These are phyloP conservation scores for Psittacus erithacus DNA, from an alignment of 2,113 vertebrate genomes.

Conservation along the genomic window DNA sequence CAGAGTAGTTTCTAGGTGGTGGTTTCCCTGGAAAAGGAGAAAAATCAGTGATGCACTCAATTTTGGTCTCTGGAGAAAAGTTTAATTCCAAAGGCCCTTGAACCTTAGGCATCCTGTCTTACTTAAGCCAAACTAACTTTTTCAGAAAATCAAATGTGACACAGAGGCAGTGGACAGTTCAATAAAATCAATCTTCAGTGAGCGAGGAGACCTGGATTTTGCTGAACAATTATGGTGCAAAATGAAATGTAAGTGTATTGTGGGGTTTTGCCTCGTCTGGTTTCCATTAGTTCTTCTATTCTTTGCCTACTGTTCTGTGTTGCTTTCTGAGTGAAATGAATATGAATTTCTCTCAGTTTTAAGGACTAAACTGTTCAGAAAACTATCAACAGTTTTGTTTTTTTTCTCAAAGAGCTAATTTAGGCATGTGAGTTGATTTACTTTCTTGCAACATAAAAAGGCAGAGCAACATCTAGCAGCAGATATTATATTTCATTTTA, in stretches of 20 bases:
- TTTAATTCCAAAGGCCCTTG: background rate
- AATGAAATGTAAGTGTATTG: conserved; percentile 84
- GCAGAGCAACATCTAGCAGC: background rate
- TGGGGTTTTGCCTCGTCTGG: background rate
- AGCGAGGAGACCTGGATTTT: conserved; percentile 91
- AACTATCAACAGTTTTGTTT: background rate
- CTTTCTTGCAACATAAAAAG: background rate
- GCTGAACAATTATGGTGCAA: conserved; percentile 92
- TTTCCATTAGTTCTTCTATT: background rate
- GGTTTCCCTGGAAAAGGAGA: background rate
- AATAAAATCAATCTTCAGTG: conserved; percentile 79
- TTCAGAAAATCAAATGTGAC: conserved; percentile 74
- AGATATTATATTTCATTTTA: background rate
- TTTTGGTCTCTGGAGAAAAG: background rate
- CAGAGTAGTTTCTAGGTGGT: background rate
- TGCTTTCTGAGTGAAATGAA: background rate
- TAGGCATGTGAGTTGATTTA: rapidly evolving
- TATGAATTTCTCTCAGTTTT: background rate
- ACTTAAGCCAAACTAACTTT: background rate
- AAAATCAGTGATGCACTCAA: background rate
- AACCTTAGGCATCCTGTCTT: background rate
- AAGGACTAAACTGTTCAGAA: background rate
- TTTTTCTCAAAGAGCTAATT: background rate
- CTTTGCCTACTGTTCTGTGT: background rate
- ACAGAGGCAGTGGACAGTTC: conserved; percentile 71